Percentiles rank a stretch among this genome's conserved stretches.
Evolutionary conservation across 1,140 invertebrate genomes (phyloP).

Genomic region (Chrysopa pallens): DNA sequence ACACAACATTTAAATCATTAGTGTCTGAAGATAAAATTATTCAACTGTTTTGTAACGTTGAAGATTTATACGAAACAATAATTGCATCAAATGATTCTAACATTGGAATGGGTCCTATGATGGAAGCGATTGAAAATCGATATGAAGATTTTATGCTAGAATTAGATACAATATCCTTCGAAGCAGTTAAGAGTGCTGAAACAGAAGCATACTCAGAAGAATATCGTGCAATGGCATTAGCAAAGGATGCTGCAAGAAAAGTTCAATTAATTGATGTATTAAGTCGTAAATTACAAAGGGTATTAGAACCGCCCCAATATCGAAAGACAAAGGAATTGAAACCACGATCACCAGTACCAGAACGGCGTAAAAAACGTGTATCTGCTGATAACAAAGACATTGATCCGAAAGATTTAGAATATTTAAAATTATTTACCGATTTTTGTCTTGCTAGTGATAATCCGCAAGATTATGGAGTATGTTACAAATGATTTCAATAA

Average conservation of each 20-base stretch:
- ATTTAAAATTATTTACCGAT: conserved; percentile 16
- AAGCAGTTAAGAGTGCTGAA: conserved; percentile 32
- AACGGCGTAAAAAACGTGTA: conserved; percentile 1
- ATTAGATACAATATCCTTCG: conserved; percentile 35
- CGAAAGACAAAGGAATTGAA: conserved; percentile 5
- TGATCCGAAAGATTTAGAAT: conserved; percentile 6
- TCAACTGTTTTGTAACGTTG: conserved; percentile 36
- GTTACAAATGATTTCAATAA: no score
- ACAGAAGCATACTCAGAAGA: conserved; percentile 36
- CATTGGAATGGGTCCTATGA: conserved; percentile 31
- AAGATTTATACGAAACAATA: conserved; percentile 42
- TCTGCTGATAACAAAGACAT: no score
- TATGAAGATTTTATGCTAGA: conserved; percentile 33
- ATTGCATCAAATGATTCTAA: conserved; percentile 33
- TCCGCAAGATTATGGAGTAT: conserved; percentile 9
- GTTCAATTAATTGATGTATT: conserved; percentile 30
- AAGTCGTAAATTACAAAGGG: conserved; percentile 28
- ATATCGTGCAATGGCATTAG: conserved; percentile 32
- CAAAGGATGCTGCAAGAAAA: conserved; percentile 36
- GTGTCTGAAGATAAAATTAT: conserved; percentile 35
- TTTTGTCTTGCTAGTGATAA: conserved; percentile 12
- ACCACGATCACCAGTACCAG: conserved; percentile 11
- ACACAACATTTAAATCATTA: conserved; percentile 24
- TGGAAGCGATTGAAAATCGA: conserved; percentile 38
- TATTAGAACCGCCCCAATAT: conserved; percentile 27